Evolutionary conservation across 1,140 invertebrate species (phyloP), one percentile per base, ranked within the genome.

Genomic region (Ridgeia piscesae): DNA sequence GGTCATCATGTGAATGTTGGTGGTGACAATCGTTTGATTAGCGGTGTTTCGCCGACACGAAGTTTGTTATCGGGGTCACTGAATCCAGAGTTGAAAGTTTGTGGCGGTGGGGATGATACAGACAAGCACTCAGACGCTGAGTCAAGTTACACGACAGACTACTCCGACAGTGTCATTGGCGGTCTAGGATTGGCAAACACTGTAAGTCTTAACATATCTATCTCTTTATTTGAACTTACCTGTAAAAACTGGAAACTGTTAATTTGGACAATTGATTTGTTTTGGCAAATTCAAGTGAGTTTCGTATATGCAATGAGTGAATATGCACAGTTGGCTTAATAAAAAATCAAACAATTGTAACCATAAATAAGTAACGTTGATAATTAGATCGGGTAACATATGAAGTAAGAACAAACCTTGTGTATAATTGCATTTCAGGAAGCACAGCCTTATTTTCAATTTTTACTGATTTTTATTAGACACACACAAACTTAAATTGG

Each of bases 101-200:
- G n/a, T 35, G 11, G 34, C 14, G n/a, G 33, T 34, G 33, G 48
- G n/a, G 91, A 35, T 8, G 91, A 90, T 14, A 90, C 9, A 14
- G 34, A 34, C 34, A 91, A 34, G 17, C 33, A 91, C 1, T 42
- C 34, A 21, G 14, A 92, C 1, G 90, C 89, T 2, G 93, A 94
- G 0, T 95, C 95, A 17, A 95, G 95, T 92, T 95, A 95, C 91
- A 93, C 95, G 31, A 95, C 95, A 8, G 95, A 95, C 89, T 94
- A 94, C 92, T 95, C 95, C 1, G 95, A 95, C 92, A 95, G 95
- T 92, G 92, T 95, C 58, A 94, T 94, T 34, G 94, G 94, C 33
- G 94, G 94, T 14, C 92, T 95, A 58, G 94, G 95, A 14, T 34
- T 92, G 27, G 50, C 91, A 2, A 99, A 99, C 96, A 97, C 98